Base-by-base conservation (phyloP, 2,888 invertebrate species). In the Acanthosepion lycidas region DNA sequence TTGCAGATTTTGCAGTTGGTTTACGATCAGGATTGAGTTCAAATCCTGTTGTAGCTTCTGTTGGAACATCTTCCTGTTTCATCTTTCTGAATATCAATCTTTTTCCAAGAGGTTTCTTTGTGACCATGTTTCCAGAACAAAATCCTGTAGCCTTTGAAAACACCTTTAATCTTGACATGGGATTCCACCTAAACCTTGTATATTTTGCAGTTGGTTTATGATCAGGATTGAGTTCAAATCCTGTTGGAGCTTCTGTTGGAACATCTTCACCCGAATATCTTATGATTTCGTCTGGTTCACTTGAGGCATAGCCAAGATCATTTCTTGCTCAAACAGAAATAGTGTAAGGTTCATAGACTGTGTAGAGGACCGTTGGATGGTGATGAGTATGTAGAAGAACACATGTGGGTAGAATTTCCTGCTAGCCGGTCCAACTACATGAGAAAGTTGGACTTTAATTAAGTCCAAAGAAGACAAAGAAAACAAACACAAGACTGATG, bases 71-170 rank as follows among this genome's bases (percentile, higher is more conserved):
- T n/a, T n/a, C n/a, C 48, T 8, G 28, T n/a, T 26, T n/a, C 91
- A 49, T 53, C 49, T 48, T 93, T 51, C n/a, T 53, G 55, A n/a
- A 94, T 51, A 49, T 95, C 94, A 12, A 95, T 91, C 23, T 95
- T 94, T 48, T 96, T 96, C 94, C 95, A 33, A 4, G 96, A 96
- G 26, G 95, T 96, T 33, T 96, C 96, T 64, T 95, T 95, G 95
- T 98, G 98, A 94, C 98, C 98, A 94, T 98, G 98, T 3, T 98
- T 98, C 99, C 99, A 99, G 20, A 99, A 99, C 97, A 99, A 99
- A 95, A 99, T 99, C 97, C 99, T 99, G 97, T 99, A 99, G 5
- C 99, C 99, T 96, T 98, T 98, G 97, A 99, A 99, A 97, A 99
- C 98, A 20, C 99, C 99, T 64, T 98, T 98, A 0, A 99, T 96